Base-by-base conservation (phyloP, 2,797 vertebrate species). In the Phataginus tetradactyla region DNA sequence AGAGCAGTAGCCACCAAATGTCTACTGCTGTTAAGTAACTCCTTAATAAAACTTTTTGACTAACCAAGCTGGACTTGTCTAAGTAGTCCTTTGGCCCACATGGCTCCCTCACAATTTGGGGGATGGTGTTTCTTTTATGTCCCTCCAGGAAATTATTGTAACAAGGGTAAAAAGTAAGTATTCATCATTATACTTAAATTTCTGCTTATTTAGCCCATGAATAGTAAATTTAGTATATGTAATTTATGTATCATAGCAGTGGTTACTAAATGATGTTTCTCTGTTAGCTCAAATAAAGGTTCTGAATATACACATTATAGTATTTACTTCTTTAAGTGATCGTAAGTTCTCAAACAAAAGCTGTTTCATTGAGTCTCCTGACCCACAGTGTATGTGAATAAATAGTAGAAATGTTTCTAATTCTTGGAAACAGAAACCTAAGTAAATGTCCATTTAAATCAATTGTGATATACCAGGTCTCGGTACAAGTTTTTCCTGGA, bases 261-360 rank as follows among this genome's bases (percentile, higher is more conserved):
- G 10, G n/a, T 59, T 59, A 12, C 32, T 91, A 18, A 95, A 77
- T 86, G 27, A 84, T 86, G 8, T 90, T 74, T 89, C 55, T 86
- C 12, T 74, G 34, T 85, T 90, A 68, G 29, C 11, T 96, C 32
- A 87, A 83, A 92, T 78, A 86, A 87, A 92, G 7, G 3, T 74
- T 77, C 18, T 64, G 37, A 85, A 77, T 83, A 20, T 5, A 91
- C n/a, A 27, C 8, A 68, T 59, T 87, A 78, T 9, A 90, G 53
- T 93, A 96, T 90, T 91, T 69, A 80, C n/a, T 71, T 97, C 27
- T 42, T 11, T 64, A 64, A 78, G 8, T 45, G 45, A 94, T 93
- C 59, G 51, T 61, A 88, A 77, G 0, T 34, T 89, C 23, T 91
- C 91, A 66, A 68, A 78, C 37, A 69, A 96, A 92, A 59, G 18